A percentile compares a stretch with the other conserved stretches of the same genome.
These are phyloP conservation scores for Anhinga rufa DNA, from an alignment of 2,113 vertebrate genomes.

Conservation along the genomic window DNA sequence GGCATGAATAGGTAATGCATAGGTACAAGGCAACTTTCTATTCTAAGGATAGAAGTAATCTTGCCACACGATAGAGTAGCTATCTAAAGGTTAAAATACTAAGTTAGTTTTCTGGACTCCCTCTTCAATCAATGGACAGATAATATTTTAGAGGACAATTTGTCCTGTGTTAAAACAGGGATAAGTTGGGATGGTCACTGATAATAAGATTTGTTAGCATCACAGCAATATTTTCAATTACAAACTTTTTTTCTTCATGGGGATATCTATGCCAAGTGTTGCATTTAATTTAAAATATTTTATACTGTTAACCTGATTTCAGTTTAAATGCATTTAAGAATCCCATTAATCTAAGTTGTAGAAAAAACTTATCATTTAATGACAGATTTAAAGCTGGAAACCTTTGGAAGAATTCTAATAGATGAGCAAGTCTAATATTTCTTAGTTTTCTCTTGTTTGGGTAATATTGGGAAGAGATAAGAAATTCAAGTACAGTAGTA, in stretches of 20 bases:
- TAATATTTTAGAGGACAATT: neutral
- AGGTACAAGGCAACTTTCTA: neutral
- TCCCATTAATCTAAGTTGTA: neutral
- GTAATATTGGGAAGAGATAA: neutral
- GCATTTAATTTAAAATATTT: constrained; percentile 42
- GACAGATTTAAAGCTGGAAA: neutral
- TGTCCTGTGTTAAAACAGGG: neutral
- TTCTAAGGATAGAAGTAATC: neutral
- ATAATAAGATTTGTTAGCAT: neutral
- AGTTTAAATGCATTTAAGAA: constrained; percentile 23
- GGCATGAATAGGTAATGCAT: neutral
- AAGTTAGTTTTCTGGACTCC: neutral
- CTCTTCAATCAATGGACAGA: neutral
- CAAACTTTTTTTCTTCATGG: neutral
- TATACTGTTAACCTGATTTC: neutral
- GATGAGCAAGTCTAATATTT: neutral
- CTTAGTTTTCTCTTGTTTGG: neutral
- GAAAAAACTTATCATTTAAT: neutral
- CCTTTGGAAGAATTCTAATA: neutral
- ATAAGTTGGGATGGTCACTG: neutral
- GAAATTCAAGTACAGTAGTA: neutral
- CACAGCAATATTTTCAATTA: neutral
- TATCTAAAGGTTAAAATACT: neutral
- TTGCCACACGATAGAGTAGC: neutral
- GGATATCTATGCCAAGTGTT: neutral